Evolutionary conservation across 2,888 invertebrate genomes (phyloP), one percentile per base, ranked within the genome.

Genomic region (Taphrorychus bicolor): DNA sequence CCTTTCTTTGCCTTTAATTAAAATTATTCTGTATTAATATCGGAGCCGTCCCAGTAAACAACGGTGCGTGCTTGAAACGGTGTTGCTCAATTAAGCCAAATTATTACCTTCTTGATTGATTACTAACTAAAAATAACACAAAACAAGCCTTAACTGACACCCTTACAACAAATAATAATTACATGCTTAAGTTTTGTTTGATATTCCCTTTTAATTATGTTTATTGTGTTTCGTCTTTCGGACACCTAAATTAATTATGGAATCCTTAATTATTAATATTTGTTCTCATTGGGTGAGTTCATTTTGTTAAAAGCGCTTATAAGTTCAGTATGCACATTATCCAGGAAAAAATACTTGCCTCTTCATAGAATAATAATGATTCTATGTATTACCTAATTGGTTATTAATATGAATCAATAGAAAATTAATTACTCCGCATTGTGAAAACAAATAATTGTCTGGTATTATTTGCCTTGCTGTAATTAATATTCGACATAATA

Each of bases 1-100:
- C n/a, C n/a, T n/a, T n/a, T n/a, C n/a, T 52, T 52, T n/a, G 9
- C 14, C 19, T 52, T 54, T 54, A 32, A 54, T 54, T 54, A 54
- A 24, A 24, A 54, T 54, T 54, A 54, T 54, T 54, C 32, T 24
- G 21, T 54, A 54, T 32, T 54, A 54, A 32, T 54, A 24, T 16
- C 22, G 32, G 16, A 24, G 14, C 5, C 5, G 22, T n/a, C n/a
- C n/a, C n/a, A 52, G 21, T 19, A 52, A 52, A 52, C 52, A 52
- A 54, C 11, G 54, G 24, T 54, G 23, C 54, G 54, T 54, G 54
- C 14, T 32, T 16, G 32, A 14, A 54, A 24, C 14, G 24, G 18
- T 32, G 54, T 32, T 32, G 14, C 32, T 54, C 54, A 54, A 54
- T 54, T 54, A 54, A 23, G 32, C 7, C 23, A 32, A 32, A 54